Evolutionary conservation across 2,797 vertebrate species (phyloP).

Genomic region (Rhynchonycteris naso): DNA sequence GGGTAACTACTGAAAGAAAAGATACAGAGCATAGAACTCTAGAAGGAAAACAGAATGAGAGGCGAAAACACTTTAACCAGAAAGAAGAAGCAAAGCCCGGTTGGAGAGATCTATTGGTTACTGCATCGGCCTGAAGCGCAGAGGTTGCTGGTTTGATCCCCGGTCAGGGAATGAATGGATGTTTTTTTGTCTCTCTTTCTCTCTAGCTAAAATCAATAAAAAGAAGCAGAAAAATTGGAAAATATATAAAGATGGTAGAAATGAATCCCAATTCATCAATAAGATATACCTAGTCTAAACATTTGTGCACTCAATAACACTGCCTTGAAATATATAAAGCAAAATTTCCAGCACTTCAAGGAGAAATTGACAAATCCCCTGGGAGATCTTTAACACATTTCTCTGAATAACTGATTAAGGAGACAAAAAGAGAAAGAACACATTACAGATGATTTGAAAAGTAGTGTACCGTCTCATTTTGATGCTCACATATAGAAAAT

Average conservation of each 20-base stretch:
- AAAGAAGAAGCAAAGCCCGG: background rate
- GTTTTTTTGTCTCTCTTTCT: no score
- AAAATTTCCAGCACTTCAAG: background rate
- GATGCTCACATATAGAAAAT: background rate
- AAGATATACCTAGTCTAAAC: background rate
- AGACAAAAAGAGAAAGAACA: slow-evolving; percentile 23
- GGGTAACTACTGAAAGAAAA: background rate
- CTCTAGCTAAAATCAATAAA: background rate
- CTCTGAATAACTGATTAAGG: background rate
- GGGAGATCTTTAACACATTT: background rate
- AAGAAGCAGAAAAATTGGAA: background rate
- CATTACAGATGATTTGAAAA: background rate
- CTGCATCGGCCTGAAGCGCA: no score
- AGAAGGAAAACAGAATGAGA: background rate
- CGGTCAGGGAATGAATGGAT: no score
- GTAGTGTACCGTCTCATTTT: background rate
- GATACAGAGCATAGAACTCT: background rate
- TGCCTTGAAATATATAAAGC: background rate
- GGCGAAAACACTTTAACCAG: background rate
- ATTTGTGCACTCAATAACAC: background rate
- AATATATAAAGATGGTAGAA: background rate
- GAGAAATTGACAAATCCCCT: background rate
- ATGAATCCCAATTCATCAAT: background rate
- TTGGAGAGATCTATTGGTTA: no score
- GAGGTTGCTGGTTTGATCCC: no score